phyloP scores from a whole-genome alignment of 2,888 invertebrate genomes.

The Selenia dentaria region DNA sequence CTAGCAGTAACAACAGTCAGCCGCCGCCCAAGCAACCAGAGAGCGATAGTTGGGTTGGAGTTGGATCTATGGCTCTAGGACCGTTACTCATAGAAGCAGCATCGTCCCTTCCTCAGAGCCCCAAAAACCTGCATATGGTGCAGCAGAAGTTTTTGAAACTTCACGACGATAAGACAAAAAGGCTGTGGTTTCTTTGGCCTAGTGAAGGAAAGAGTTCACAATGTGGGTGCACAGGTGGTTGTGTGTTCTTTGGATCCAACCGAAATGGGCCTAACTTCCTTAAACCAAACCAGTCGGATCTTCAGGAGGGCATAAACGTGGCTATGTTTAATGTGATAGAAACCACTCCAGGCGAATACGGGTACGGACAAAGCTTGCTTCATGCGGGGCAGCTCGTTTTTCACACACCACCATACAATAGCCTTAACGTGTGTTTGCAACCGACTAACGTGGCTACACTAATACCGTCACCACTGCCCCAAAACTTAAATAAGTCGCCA shows the following conservation, averaged over 20 bases:
- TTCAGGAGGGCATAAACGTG: conserved; percentile 92
- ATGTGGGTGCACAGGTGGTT: conserved; percentile 98
- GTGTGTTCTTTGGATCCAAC: conserved; percentile 97
- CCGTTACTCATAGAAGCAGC: conserved; percentile 96
- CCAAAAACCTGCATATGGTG: conserved; percentile 89
- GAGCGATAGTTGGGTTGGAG: conserved; percentile 94
- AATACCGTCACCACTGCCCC: conserved; percentile 74
- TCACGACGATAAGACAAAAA: conserved; percentile 93
- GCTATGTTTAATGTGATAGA: conserved; percentile 90
- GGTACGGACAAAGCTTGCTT: conserved; percentile 97
- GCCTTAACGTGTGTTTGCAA: conserved; percentile 90
- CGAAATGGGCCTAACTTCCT: conserved; percentile 95
- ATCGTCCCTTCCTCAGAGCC: conserved; percentile 90
- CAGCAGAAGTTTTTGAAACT: conserved; percentile 93
- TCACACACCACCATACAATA: conserved; percentile 94
- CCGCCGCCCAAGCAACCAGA: conserved; percentile 59
- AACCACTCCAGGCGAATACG: conserved; percentile 92
- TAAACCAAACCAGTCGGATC: conserved; percentile 91
- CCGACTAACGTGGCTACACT: conserved; percentile 82
- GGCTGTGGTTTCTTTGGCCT: conserved; percentile 98
- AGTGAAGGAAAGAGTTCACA: conserved; percentile 88
- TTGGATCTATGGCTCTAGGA: conserved; percentile 95
- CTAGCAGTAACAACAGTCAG: conserved; percentile 67
- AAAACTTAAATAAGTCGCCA: conserved; percentile 68
- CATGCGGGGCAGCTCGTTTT: conserved; percentile 95